A percentile compares a stretch with the other conserved stretches of the same genome.
Evolutionary conservation across 2,888 invertebrate species (phyloP).

Genomic region (Buathra laborator): DNA sequence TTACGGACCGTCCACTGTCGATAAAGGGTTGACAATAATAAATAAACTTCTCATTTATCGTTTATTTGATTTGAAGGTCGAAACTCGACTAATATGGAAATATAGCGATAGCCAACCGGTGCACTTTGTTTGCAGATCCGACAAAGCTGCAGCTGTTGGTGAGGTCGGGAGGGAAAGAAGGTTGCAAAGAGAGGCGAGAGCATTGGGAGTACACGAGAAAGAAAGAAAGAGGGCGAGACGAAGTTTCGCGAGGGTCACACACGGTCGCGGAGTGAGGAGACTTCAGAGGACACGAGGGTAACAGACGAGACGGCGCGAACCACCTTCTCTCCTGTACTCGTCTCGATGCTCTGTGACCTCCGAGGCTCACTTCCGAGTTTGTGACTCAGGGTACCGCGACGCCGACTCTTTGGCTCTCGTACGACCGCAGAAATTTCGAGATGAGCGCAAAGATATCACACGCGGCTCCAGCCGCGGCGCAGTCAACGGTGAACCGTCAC

Average conservation of each 20-base stretch:
- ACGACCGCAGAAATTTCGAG: constrained; percentile 61
- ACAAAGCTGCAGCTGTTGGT: constrained; percentile 25
- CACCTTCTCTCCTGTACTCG: constrained; percentile 14
- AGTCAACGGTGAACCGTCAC: constrained; percentile 79
- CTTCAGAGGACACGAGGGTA: constrained; percentile 63
- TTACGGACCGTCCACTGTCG: background rate
- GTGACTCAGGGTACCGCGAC: constrained; percentile 77
- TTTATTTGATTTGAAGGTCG: background rate
- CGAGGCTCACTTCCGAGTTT: constrained; percentile 76
- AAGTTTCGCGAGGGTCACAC: constrained; percentile 48
- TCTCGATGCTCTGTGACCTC: constrained; percentile 70
- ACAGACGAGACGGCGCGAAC: constrained; percentile 28
- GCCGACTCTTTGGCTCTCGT: constrained; percentile 29
- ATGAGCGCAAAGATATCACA: constrained; percentile 81
- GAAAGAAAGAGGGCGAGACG: constrained; percentile 29
- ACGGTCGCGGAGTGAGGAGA: constrained; percentile 40
- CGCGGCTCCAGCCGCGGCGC: constrained; percentile 72
- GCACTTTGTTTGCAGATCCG: constrained; percentile 44
- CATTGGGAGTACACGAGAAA: background rate
- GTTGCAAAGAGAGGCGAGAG: constrained; percentile 9
- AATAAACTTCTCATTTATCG: background rate
- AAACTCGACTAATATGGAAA: constrained; percentile 32
- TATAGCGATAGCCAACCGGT: constrained; percentile 15
- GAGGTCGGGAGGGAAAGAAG: constrained; percentile 28
- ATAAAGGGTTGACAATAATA: background rate